Conservation (phyloP, 2,888 invertebrate genomes). For the Melinopterus prodromus region DNA sequence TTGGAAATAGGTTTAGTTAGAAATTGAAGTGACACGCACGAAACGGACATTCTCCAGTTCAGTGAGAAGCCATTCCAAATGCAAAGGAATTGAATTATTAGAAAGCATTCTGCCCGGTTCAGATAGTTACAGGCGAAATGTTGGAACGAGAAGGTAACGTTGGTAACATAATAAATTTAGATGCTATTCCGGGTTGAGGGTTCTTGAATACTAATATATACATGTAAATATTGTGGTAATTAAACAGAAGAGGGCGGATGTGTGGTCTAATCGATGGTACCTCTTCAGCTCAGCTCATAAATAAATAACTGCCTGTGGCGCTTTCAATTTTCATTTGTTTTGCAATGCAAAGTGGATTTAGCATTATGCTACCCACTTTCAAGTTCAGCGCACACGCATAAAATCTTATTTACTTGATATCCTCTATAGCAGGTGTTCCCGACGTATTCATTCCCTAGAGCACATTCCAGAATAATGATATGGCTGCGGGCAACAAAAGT, state of each 20-base stretch:
- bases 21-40: not conserved
- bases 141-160: no score
- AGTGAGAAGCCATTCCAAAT: not conserved
- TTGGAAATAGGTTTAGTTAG: not conserved
- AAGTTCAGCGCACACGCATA: no score
- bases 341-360: not conserved
- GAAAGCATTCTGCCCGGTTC: not conserved
- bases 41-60: not conserved
- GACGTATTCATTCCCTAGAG: no score
- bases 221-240: not conserved
- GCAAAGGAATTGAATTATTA: not conserved
- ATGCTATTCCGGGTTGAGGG: not conserved
- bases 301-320: not conserved
- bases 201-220: not conserved
- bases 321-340: not conserved
- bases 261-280: not conserved
- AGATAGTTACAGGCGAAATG: no score
- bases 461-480: no score
- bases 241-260: not conserved
- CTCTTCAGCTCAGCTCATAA: not conserved
- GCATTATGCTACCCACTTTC: no score
- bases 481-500: no score
- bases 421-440: no score
- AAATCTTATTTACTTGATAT: no score
- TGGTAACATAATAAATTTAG: not conserved